Evolutionary conservation across 1,140 invertebrate genomes (phyloP), one percentile per base, ranked within the genome.

Genomic region (Procambarus clarkii): DNA sequence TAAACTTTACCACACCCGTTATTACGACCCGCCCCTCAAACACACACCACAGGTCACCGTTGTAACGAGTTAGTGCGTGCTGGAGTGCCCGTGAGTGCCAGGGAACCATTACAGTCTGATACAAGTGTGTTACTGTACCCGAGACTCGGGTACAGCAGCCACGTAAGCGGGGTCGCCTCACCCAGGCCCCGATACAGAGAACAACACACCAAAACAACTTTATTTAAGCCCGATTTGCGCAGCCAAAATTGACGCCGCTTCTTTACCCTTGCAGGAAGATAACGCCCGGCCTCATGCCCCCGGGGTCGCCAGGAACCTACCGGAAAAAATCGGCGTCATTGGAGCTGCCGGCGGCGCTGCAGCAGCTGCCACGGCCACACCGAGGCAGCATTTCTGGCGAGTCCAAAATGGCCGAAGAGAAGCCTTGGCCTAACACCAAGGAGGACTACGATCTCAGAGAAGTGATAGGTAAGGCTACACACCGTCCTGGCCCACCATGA

Each of bases 361-460:
- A 91, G 60, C 91, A 91, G 86, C 89, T 93, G 81, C 88, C 90
- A 21, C 76, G 91, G 58, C 82, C 89, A 81, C 86, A 89, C 86
- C 76, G 91, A 74, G 83, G 81, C 74, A 87, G 87, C 82, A 60
- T 89, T 81, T 86, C 78, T 83, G 71, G 60, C 60, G 97, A 97
- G 95, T 97, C 97, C 96, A 95, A 96, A 93, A 95, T 95, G 94
- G 95, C 95, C 94, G 95, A 95, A 94, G 95, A 94, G 93, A 94
- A 95, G 94, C 95, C 95, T 92, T 99, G 98, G 98, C 97, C 98
- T 87, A 99, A 98, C 95, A 96, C 96, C 93, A 97, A 98, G 95
- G 97, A 99, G 94, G 98, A 98, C 94, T 99, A 99, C 95, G 98
- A 98, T 95, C 95, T 99, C 89, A 96, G 97, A 93, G 98, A 99